phyloP scores from a whole-genome alignment of 1,140 invertebrate genomes.

The Hypothenemus hampei region DNA sequence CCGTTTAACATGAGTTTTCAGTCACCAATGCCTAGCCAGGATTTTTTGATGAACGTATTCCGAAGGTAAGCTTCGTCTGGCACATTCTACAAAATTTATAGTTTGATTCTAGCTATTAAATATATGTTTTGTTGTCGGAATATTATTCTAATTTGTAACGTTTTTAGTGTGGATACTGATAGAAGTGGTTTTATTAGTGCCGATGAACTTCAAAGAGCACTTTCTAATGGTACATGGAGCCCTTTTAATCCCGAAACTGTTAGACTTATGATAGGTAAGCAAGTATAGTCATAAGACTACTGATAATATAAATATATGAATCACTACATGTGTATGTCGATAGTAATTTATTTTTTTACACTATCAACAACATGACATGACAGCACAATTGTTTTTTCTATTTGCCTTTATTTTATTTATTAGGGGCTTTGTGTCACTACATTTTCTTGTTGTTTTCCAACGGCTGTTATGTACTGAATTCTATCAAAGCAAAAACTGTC shows the following conservation, averaged over 20 bases:
- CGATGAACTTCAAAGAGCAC: slow-evolving; percentile 84
- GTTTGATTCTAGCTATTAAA: slow-evolving; percentile 16
- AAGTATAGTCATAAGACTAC: background rate
- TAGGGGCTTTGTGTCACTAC: background rate
- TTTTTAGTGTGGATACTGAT: slow-evolving; percentile 84
- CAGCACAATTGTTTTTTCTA: background rate
- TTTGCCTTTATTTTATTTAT: background rate
- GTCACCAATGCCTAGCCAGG: background rate
- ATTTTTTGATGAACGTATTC: background rate
- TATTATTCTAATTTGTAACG: too few species aligned
- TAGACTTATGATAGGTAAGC: slow-evolving; percentile 84
- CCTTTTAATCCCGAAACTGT: slow-evolving; percentile 98
- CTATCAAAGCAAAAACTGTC: too few species aligned
- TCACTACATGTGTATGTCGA: background rate
- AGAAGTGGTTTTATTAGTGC: slow-evolving; percentile 84
- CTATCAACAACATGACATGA: background rate
- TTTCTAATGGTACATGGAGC: slow-evolving; percentile 97
- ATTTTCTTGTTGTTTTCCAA: background rate
- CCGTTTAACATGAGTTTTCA: background rate
- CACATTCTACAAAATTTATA: background rate
- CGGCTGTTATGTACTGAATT: too few species aligned
- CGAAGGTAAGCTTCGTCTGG: background rate
- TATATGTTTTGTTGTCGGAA: too few species aligned
- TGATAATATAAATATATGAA: background rate
- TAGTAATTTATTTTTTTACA: background rate